Evolutionary conservation across 2,888 invertebrate species (phyloP), one percentile per base, ranked within the genome.

Genomic region (Ariolimax columbianus): DNA sequence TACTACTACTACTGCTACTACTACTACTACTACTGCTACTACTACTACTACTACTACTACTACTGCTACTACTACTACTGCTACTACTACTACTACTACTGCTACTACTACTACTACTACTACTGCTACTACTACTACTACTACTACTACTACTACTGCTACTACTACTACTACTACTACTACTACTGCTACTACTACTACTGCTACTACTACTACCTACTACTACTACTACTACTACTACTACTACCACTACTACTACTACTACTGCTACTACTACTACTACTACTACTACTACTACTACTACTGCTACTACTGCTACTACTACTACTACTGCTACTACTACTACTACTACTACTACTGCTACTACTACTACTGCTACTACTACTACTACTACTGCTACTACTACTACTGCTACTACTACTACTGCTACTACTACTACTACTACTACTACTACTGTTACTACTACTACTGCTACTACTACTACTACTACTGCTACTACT

Each of bases 21-120:
- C 51, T 77, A 43, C 51, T 77, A 51, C 77, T 47, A 51, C 51
- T 77, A n/a, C 77, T 51, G 36, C 43, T 51, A 51, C 77, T 51
- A 77, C 77, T 77, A 77, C 77, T 77, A 77, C 77, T 77, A 47
- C 77, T 77, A 77, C 77, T 77, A 77, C 77, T 77, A 47, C 77
- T 77, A 77, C 47, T 77, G 36, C 51, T 77, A 77, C 51, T 51
- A 77, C 77, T 51, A 77, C 77, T 77, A 77, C 77, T 77, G n/a
- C 77, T 77, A 77, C 51, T 51, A 77, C 77, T 51, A 77, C 77
- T 51, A 77, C 77, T 77, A 77, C 77, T 51, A 77, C 77, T 77
- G 51, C 77, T 66, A 11, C 63, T 66, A n/a, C n/a, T 30, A 66
- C 63, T 30, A 66, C 63, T 66, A 66, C 63, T 66, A 11, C 63